Base-by-base conservation (phyloP, 2,113 vertebrate genomes). In the Hippocampus barbouri region DNA sequence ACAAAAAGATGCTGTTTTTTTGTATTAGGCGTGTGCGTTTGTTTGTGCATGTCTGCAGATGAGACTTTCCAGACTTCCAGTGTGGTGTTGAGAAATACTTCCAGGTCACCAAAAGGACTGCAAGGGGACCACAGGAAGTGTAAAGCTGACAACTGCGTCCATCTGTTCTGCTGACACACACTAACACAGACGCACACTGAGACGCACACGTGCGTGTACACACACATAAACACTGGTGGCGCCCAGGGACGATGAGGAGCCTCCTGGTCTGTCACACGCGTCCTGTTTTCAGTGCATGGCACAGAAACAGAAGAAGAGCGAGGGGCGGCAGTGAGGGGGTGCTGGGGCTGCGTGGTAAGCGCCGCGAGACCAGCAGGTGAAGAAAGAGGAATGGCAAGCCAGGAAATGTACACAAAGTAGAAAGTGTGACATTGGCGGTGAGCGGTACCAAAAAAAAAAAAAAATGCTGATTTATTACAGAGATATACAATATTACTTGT, bases 271-370 rank as follows among this genome's bases (percentile, higher is more conserved):
- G 25, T 85, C 82, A 53, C 81, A 76, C 3, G 47, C 72, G 56
- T 89, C 86, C 86, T 87, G 87, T 88, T 90, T 88, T 79, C 76
- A 73, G 75, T 66, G 59, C 67, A 69, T 77, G 86, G 81, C 83
- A 79, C 73, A 81, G 72, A 78, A 76, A 80, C 76, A 85, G 77
- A 82, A 73, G 53, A 69, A 71, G 53, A 67, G 72, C 2, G 74
- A 11, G 23, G 56, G 40, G 34, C 23, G 69, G 10, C 49, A 66
- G 49, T 49, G 73, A 18, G 69, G 9, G 30, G 47, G 40, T 3
- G 23, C 56, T 5, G 34, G 30, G 34, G 60, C 64, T 66, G 60
- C 60, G 40, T 4, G 43, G 41, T 25, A 27, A 66, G 64, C 41
- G 41, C 43, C 41, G 64, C 18, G 64, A 71, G 56, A 66, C 65